Percentiles rank a stretch among this genome's conserved stretches.
Conservation (phyloP, 1,140 invertebrate genomes). For the Pygmarrhopalites habei region DNA sequence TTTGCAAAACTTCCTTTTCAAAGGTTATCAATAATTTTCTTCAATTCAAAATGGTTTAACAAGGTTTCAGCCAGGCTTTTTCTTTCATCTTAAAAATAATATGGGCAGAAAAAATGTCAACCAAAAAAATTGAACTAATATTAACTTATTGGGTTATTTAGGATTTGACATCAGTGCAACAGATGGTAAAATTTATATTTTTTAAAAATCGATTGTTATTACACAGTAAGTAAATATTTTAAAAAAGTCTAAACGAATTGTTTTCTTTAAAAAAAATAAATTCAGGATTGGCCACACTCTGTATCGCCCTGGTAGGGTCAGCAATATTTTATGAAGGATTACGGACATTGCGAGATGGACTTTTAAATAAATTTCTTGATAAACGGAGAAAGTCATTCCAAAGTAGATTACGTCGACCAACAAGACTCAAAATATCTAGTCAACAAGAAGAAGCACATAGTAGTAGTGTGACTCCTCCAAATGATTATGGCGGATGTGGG, state of each 20-base stretch:
- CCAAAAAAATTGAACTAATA: too few relatives aligned
- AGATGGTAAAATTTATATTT: too few relatives aligned
- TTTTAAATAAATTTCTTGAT: conserved; percentile 14
- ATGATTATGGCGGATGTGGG: neutral
- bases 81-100: neutral
- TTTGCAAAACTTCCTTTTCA: conserved; percentile 17
- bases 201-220: too few relatives aligned
- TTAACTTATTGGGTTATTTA: too few relatives aligned
- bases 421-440: too few relatives aligned
- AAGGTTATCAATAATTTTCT: too few relatives aligned
- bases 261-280: neutral
- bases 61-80: too few relatives aligned
- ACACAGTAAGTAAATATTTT: too few relatives aligned
- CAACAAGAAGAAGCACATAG: neutral
- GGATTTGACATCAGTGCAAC: too few relatives aligned
- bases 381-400: neutral
- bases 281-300: conserved; percentile 22
- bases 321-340: conserved; percentile 24
- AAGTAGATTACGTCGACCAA: too few relatives aligned
- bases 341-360: conserved; percentile 8
- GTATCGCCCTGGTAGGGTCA: conserved; percentile 2
- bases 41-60: too few relatives aligned
- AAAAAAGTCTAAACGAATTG: too few relatives aligned
- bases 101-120: neutral
- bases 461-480: neutral